Evolutionary conservation across 2,113 vertebrate genomes (phyloP), one percentile per base, ranked within the genome.

Genomic region (Megaceryle maxima): DNA sequence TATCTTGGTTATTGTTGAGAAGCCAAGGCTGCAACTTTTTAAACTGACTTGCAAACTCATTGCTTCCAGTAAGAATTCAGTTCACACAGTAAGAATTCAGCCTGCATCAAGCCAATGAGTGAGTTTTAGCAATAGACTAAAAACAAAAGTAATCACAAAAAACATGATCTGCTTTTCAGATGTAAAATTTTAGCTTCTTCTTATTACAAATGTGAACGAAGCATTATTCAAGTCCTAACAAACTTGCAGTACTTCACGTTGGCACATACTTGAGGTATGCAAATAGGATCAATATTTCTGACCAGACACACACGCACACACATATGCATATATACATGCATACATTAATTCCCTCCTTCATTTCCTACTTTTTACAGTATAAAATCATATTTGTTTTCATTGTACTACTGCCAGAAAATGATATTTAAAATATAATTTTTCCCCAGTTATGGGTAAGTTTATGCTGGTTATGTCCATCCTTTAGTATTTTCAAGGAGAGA

Each of bases 1-100:
- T 60, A 17, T 2, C 0, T 10, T 62, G 5, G 4, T 57, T 75
- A 12, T 9, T 28, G 6, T 5, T 59, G 5, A 0, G 2, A 64
- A 48, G 13, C 22, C 35, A 67, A 35, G 19, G 28, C 28, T 9
- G 9, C 6, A 69, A 6, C 16, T 51, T 83, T 79, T 67, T 69
- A 0, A 56, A n/a, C 5, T 18, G 2, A 19, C 3, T 57, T 25
- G 16, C 5, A 41, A 87, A 41, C 8, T 57, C 26, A 5, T 9
- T 17, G 10, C 19, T 24, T 9, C 6, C 6, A 4, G 9, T 31
- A 33, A 48, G 14, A 66, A 44, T 70, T 66, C 13, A 84, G 4
- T 37, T 37, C 37, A 70, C 69, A 43, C 9, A 9, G 9, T 31
- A 33, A 48, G 14, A 66, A 44, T 70, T 66, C 13, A 84, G 4